These are phyloP conservation scores for Trimorus sp. DNA, from an alignment of 2,888 invertebrate species.

Conservation along the genomic window DNA sequence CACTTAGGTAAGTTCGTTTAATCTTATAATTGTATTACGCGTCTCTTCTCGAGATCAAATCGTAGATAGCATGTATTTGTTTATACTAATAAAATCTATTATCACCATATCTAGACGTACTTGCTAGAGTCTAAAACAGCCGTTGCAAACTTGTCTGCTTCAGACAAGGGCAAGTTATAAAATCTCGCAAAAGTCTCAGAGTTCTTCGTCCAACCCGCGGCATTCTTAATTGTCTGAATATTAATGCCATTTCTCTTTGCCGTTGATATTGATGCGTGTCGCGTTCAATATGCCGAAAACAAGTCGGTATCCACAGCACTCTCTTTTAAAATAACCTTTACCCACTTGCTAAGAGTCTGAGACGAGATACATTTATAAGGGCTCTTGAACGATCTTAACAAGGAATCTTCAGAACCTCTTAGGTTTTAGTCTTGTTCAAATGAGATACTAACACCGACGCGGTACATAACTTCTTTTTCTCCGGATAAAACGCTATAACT, in stretches of 20 bases:
- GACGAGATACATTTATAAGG: conserved; percentile 11
- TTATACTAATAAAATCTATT: not conserved
- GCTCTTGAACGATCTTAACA: conserved; percentile 20
- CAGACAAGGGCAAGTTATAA: conserved; percentile 12
- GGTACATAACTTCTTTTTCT: conserved; percentile 46
- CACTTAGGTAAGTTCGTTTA: not conserved
- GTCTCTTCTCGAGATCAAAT: conserved; percentile 32
- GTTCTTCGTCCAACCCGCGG: conserved; percentile 23
- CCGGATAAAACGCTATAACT: conserved; percentile 20
- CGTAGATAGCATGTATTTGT: not conserved
- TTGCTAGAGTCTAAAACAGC: not conserved
- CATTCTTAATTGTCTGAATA: conserved; percentile 11
- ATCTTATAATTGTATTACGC: conserved; percentile 22
- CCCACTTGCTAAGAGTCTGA: conserved; percentile 25
- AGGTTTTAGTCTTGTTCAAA: conserved; percentile 18
- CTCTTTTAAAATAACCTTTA: conserved; percentile 14
- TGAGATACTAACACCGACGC: conserved; percentile 30
- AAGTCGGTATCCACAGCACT: conserved; percentile 38
- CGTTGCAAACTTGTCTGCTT: not conserved
- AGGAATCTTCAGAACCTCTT: conserved; percentile 24
- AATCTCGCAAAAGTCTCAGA: conserved; percentile 24
- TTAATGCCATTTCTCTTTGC: conserved; percentile 11
- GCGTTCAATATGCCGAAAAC: conserved; percentile 14
- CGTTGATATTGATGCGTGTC: conserved; percentile 30
- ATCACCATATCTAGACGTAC: not conserved